Base-by-base conservation (phyloP, 2,888 invertebrate genomes). In the Galeruca laticollis region DNA sequence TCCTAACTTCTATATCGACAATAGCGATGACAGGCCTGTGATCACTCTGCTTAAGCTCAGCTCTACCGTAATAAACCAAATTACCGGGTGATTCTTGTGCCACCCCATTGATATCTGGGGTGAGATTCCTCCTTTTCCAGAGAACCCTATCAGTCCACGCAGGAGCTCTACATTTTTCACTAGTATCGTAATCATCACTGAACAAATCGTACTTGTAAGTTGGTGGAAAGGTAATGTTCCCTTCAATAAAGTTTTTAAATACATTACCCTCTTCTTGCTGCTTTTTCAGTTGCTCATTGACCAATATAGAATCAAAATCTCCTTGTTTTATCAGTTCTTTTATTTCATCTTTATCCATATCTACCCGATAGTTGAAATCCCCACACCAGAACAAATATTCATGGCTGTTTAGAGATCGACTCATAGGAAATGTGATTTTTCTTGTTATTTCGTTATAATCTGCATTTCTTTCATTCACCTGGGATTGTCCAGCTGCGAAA, bases 301-400 rank as follows among this genome's bases (percentile, higher is more conserved):
- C 92, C 47, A 96, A 87, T 69, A 99, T 90, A 60, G 92, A 87
- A 68, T 90, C 89, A 80, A 93, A 89, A 82, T 95, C 92, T 72
- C 93, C 90, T 74, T 91, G 89, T 68, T 90, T 90, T 0, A 98
- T 90, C 72, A 95, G 87, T 70, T 94, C 92, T 81, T 96, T 96
- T 72, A 98, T 93, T 83, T 97, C 96, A 6, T 98, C 98, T 82
- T 96, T 96, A 75, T 95, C 94, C 90, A 99, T 91, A 84, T 99
- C 98, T 69, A 99, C 93, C 68, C 99, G 91, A 83, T 99, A 99
- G 85, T 99, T 99, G 85, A 99, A 99, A 87, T 99, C 99, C 0
- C 99, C 99, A 84, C 98, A 97, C 99, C 99, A 99, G 86, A 99
- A 98, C 1, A 99, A 93, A 84, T 97, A 98, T 86, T 99, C 99